Evolutionary conservation across 2,113 vertebrate genomes (phyloP).

Genomic region (Coreoperca whiteheadi): DNA sequence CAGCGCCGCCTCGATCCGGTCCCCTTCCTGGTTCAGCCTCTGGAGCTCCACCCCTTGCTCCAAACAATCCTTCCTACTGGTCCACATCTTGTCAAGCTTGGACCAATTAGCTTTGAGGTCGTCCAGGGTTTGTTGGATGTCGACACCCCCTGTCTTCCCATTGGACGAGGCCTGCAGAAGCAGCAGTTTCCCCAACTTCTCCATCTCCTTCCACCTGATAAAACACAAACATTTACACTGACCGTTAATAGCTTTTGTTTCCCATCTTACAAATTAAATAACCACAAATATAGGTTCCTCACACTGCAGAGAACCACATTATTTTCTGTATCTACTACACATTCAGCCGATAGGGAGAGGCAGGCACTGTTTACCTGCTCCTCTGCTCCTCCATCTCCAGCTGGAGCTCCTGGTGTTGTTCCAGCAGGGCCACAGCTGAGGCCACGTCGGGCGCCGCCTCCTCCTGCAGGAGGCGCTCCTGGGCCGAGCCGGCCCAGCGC

Average conservation of each 20-base stretch:
- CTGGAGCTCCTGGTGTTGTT: constrained; percentile 84
- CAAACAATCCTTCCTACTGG: constrained; percentile 75
- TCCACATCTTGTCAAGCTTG: constrained; percentile 84
- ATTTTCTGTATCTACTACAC: no score
- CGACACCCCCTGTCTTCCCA: constrained; percentile 28
- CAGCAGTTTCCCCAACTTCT: constrained; percentile 76
- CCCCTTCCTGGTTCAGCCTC: constrained; percentile 85
- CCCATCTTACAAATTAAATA: not conserved
- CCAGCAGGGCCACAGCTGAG: constrained; percentile 85
- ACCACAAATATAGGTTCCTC: not conserved
- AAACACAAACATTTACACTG: not conserved
- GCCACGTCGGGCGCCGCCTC: constrained; percentile 81
- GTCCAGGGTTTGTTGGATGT: constrained; percentile 76
- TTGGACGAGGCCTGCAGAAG: constrained; percentile 50
- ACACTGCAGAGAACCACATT: not conserved
- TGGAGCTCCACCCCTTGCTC: constrained; percentile 86
- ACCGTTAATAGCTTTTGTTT: not conserved
- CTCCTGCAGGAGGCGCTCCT: constrained; percentile 81
- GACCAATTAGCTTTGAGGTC: constrained; percentile 76
- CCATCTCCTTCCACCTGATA: constrained; percentile 70
- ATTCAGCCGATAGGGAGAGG: not conserved
- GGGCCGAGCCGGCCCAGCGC: constrained; percentile 79
- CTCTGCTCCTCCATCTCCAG: constrained; percentile 85
- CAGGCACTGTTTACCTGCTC: constrained; percentile 72
- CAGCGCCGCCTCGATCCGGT: constrained; percentile 86